Percentiles rank a stretch among this genome's conserved stretches.
These are phyloP conservation scores for Heterohyrax brucei DNA, from an alignment of 2,797 vertebrate species.

Conservation along the genomic window DNA sequence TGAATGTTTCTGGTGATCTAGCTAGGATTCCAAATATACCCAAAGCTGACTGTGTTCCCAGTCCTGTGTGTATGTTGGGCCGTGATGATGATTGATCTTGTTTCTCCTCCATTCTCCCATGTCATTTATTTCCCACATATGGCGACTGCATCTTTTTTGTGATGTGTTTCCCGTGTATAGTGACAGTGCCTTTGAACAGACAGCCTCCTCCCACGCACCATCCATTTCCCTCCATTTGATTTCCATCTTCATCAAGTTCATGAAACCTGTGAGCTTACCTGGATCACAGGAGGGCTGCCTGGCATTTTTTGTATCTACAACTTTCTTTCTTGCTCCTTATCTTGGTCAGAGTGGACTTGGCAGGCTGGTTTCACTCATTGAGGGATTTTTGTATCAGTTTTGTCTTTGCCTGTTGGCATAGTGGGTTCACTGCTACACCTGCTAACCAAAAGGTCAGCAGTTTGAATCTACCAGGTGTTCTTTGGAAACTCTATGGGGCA, in stretches of 20 bases:
- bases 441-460: too few species aligned
- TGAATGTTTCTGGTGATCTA: neutral
- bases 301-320: too few species aligned
- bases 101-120: neutral
- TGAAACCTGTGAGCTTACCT: neutral
- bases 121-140: neutral
- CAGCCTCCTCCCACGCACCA: neutral
- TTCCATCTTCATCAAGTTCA: slow-evolving; percentile 26
- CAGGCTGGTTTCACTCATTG: too few species aligned
- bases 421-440: too few species aligned
- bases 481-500: too few species aligned
- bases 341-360: too few species aligned
- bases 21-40: neutral
- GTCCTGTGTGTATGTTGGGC: neutral
- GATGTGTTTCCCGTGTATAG: too few species aligned
- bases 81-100: neutral
- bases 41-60: neutral
- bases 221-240: slow-evolving; percentile 50
- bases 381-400: too few species aligned
- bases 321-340: too few species aligned
- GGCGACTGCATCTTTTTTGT: too few species aligned
- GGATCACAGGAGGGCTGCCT: neutral
- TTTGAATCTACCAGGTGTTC: too few species aligned
- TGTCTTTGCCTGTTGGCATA: too few species aligned
- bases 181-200: slow-evolving; percentile 8